Evolutionary conservation across 2,888 invertebrate genomes (phyloP).

Genomic region (Euproctis similis): DNA sequence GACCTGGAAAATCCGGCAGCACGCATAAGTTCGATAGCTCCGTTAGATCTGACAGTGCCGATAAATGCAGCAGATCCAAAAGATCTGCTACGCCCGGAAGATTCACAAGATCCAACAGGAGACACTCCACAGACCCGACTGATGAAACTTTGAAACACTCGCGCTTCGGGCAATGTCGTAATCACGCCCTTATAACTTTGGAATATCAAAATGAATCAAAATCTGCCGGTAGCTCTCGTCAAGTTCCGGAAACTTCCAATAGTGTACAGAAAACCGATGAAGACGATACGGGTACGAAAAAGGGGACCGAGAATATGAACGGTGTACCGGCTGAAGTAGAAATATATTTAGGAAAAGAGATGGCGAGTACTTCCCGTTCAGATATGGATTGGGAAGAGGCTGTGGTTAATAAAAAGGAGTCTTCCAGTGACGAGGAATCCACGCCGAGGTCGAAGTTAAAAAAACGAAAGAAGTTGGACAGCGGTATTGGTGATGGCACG

Average conservation of each 20-base stretch:
- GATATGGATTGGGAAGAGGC: conserved; percentile 29
- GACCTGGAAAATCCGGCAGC: background rate
- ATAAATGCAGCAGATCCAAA: background rate
- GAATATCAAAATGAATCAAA: conserved; percentile 27
- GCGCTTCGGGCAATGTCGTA: conserved; percentile 9
- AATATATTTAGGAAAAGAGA: conserved; percentile 32
- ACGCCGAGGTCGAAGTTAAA: conserved; percentile 15
- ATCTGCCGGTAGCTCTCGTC: background rate
- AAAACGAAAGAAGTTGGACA: conserved; percentile 77
- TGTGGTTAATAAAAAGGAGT: conserved; percentile 12
- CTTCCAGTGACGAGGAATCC: conserved; percentile 21
- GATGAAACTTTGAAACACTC: background rate
- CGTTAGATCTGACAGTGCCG: background rate
- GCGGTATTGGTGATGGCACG: conserved; percentile 74
- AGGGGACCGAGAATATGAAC: conserved; percentile 1
- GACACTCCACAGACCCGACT: conserved; percentile 2
- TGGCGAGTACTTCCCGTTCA: conserved; percentile 20
- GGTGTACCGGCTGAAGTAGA: conserved; percentile 31
- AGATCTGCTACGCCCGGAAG: background rate
- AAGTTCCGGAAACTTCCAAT: background rate
- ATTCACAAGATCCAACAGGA: background rate
- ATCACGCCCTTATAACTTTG: conserved; percentile 33
- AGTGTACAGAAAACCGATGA: conserved; percentile 1
- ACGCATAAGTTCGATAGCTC: background rate
- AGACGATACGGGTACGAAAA: background rate